Evolutionary conservation across 2,888 invertebrate species (phyloP), one percentile per base, ranked within the genome.

Genomic region (Scaeva pyrastri): DNA sequence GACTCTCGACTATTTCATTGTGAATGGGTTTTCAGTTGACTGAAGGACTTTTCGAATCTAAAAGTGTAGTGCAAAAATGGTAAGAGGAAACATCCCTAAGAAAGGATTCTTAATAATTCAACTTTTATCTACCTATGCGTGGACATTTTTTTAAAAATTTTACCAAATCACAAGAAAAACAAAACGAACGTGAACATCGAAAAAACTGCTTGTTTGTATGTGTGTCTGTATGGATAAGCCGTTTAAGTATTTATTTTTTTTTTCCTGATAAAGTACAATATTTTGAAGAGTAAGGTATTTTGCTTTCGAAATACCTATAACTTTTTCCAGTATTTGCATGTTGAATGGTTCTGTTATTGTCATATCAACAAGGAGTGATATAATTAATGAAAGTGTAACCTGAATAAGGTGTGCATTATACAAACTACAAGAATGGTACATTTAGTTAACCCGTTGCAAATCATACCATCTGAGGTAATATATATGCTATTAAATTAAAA

Each of bases 401-500:
- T 45, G 71, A 39, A 60, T 71, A 55, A 80, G 80, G 75, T 80
- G 81, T 45, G 68, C 76, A 14, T 31, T 31, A 45, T 39, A 56
- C 62, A 76, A 73, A 48, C 36, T 70, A 70, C 36, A 85, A 73
- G 76, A 76, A 72, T 62, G 70, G 74, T 86, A 82, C 77, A 86
- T 86, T 86, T 77, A 82, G 64, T 82, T 36, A 78, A 86, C 82
- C 77, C 74, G 74, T 78, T 86, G 77, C 77, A 74, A 74, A 82
- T 66, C 58, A 78, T 74, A 73, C 77, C 70, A 81, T 73, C 55
- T 48, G 41, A 72, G 80, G 60, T 48, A 55, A 55, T 36, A 21
- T 64, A 23, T n/a, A 60, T 31, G 1, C 36, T 7, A 41, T 48
- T 12, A 39, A 62, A 55, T 45, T 70, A 52, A 64, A 62, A 16